These are phyloP conservation scores for Leiothrix lutea DNA, from an alignment of 2,113 vertebrate species.

Conservation along the genomic window DNA sequence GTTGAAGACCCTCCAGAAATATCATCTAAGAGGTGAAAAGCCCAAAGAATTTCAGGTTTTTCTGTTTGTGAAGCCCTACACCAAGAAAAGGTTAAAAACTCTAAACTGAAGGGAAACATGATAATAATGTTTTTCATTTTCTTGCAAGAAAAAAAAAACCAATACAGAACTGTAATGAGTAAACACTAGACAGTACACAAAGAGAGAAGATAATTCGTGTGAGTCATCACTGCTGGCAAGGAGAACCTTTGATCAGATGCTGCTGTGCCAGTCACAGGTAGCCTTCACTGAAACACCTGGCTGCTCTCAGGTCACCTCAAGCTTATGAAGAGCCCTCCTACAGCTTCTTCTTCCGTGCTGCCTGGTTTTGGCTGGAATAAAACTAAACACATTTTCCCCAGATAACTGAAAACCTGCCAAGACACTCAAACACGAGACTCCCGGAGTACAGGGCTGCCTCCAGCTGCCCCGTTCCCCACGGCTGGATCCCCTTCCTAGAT, in stretches of 20 bases:
- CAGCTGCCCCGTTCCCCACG: not conserved
- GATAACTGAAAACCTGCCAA: constrained; percentile 27
- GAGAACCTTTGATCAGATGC: not conserved
- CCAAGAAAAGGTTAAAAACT: not conserved
- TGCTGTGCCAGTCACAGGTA: not conserved
- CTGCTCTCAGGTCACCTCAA: constrained; percentile 18
- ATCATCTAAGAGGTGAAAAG: not conserved
- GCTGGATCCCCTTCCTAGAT: constrained; percentile 38
- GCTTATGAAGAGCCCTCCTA: not conserved
- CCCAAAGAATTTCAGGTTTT: not conserved
- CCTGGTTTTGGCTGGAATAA: constrained; percentile 23
- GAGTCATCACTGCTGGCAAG: constrained; percentile 33
- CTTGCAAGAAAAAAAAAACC: constrained; percentile 37
- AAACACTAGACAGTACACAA: constrained; percentile 26
- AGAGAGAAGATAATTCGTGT: constrained; percentile 26
- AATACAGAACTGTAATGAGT: not conserved
- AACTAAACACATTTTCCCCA: not conserved
- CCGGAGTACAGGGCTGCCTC: not conserved
- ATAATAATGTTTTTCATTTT: constrained; percentile 34
- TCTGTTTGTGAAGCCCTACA: not conserved
- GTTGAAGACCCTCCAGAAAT: not conserved
- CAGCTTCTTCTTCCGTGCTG: not conserved
- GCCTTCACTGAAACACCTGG: constrained; percentile 37
- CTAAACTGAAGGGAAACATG: not conserved
- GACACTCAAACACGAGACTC: constrained; percentile 5